A percentile compares a stretch with the other conserved stretches of the same genome.
These are phyloP conservation scores for Intellagama lesueurii DNA, from an alignment of 2,797 vertebrate genomes.

Conservation along the genomic window DNA sequence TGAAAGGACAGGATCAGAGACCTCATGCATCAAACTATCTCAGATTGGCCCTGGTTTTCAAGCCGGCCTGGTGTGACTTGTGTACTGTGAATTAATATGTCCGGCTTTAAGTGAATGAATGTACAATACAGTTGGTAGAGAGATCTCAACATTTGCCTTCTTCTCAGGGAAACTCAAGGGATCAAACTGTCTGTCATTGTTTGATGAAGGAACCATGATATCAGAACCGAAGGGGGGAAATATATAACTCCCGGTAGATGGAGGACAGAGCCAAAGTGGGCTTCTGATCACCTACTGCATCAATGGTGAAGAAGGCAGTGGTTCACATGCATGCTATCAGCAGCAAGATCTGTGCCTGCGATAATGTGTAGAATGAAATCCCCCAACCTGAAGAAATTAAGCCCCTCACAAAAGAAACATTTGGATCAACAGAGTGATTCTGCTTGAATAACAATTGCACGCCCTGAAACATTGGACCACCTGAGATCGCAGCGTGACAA, in stretches of 20 bases:
- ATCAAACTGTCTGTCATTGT: not conserved
- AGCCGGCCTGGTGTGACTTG: not conserved
- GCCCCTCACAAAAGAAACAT: slow-evolving; percentile 47
- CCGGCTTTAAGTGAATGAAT: not conserved
- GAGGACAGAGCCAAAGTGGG: not conserved
- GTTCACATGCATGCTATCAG: not conserved
- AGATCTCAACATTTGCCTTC: not conserved
- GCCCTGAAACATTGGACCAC: slow-evolving; percentile 59
- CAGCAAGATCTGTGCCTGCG: slow-evolving; percentile 25
- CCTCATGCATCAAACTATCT: not conserved
- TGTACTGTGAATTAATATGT: not conserved
- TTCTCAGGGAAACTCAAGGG: not conserved
- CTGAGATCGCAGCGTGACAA: slow-evolving; percentile 62
- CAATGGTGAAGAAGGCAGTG: not conserved
- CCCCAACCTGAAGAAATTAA: slow-evolving; percentile 42
- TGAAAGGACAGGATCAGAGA: not conserved
- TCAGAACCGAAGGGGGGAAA: not conserved
- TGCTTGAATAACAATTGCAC: slow-evolving; percentile 48
- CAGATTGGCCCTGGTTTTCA: no score
- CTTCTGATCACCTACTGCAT: not conserved
- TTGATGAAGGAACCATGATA: not conserved
- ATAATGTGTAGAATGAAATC: slow-evolving; percentile 19
- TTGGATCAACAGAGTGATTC: slow-evolving; percentile 61
- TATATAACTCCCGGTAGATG: not conserved
- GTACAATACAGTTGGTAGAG: not conserved